Percentiles rank a stretch among this genome's conserved stretches.
phyloP scores from a whole-genome alignment of 2,888 invertebrate species.

The Creontiades dilutus region DNA sequence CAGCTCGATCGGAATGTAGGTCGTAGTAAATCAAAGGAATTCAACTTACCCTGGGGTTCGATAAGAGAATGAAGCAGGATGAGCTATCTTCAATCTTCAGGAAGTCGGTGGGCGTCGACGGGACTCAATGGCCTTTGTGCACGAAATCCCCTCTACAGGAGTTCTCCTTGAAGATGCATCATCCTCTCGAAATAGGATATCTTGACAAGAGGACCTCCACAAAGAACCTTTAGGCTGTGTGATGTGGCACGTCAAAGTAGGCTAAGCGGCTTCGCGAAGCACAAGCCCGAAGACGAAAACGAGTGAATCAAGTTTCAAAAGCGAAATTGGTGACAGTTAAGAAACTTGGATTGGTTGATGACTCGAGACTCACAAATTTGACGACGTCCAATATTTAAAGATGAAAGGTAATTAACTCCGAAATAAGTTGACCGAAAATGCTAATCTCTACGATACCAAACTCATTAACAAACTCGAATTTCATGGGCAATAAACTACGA shows the following conservation, averaged over 20 bases:
- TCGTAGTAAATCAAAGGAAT: not conserved
- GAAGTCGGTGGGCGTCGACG: not conserved
- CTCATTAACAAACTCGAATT: too few relatives aligned
- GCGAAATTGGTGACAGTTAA: not conserved
- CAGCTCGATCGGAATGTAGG: too few relatives aligned
- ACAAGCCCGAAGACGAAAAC: not conserved
- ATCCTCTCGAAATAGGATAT: not conserved
- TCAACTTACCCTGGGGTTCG: not conserved
- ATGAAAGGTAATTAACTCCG: too few relatives aligned
- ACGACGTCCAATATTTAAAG: too few relatives aligned
- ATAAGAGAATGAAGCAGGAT: not conserved
- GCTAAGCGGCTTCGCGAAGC: not conserved
- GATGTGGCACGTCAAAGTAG: not conserved
- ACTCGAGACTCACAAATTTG: too few relatives aligned
- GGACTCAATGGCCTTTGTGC: not conserved
- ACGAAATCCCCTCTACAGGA: not conserved
- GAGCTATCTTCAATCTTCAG: not conserved
- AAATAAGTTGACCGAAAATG: too few relatives aligned
- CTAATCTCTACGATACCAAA: too few relatives aligned
- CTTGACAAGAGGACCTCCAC: not conserved
- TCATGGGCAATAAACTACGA: too few relatives aligned
- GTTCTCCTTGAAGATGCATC: slow-evolving; percentile 29
- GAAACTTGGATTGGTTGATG: not conserved
- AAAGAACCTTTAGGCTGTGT: not conserved
- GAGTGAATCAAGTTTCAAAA: not conserved